Base-by-base conservation (phyloP, 2,113 vertebrate species). In the Tragelaphus scriptus region DNA sequence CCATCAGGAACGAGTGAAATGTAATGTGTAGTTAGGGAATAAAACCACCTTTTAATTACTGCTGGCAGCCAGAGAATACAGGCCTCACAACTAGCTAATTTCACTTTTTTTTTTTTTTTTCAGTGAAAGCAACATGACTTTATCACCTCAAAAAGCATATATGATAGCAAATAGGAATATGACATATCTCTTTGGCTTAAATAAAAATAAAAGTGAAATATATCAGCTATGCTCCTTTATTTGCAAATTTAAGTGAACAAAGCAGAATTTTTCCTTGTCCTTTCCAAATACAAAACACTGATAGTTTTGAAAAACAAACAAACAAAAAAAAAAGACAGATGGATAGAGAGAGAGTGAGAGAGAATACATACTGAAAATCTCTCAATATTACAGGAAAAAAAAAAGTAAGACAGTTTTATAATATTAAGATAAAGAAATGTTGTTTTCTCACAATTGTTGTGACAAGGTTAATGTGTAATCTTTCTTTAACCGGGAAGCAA, bases 31-130 rank as follows among this genome's bases (percentile, higher is more conserved):
- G 3, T 63, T 93, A 94, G 87, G 87, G 85, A 97, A 97, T 93
- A 97, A 95, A 97, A 87, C 32, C 56, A 85, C 89, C 36, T 89
- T 97, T 97, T 97, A 98, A 97, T 98, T 98, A 98, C 93, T 96
- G 61, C 81, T 97, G 77, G 91, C 16, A 11, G 28, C 51, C 84
- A 91, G 9, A 94, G 71, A 87, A 80, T 89, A 93, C 1, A 91
- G 23, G 61, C 49, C 25, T 95, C 49, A 93, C 14, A 94, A 81
- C 6, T 85, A 90, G 58, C 90, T 96, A 91, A 82, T 93, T 95
- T 93, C 44, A 85, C 13, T 30, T 94, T 91, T 86, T 49, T n/a
- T 75, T 71, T 36, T 75, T 79, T 79, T 79, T 49, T 51, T 79
- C 3, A 5, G 28, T 85, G 85, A 95, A 97, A 91, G 77, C 80